Evolutionary conservation across 1,140 invertebrate genomes (phyloP), one percentile per base, ranked within the genome.

Genomic region (Drosophila takahashii): DNA sequence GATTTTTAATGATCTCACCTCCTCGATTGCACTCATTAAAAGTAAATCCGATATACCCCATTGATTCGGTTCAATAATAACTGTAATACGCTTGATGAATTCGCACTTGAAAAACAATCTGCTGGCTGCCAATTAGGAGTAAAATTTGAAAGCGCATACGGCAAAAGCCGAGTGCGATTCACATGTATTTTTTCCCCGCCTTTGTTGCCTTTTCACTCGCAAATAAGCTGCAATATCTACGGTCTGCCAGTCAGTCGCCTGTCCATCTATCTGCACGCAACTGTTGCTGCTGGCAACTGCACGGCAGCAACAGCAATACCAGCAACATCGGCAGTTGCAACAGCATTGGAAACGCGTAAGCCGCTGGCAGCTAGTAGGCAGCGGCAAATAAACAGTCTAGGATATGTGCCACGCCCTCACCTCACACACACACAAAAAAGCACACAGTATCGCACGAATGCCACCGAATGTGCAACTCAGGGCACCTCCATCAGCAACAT

Each of bases 211-310:
- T 18, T 61, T 27, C 36, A 16, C 54, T 29, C 34, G 50, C 59
- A 75, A 64, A 62, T 45, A 67, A 62, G 54, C 84, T 41, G 52
- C 53, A 56, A 48, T 67, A 79, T 77, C 60, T 58, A 34, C 48
- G 48, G 42, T 39, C 53, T 47, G 57, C 66, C 66, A 72, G 59
- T 50, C 66, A 72, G 59, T 50, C 54, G 81, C 39, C 56, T 36
- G 75, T 70, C 80, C 78, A 83, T 73, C 79, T 74, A 76, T 86
- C 81, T 79, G 61, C 57, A 45, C 54, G 70, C 76, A 85, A 62
- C 77, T 64, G 70, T 66, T 74, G 70, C 67, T 62, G 70, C 22
- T 66, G 50, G 70, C 75, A 75, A 53, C 51, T 52, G 39, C 16
- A 34, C 36, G n/a, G 29, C 71, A 48, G 13, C 60, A 57, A 48